These are phyloP conservation scores for Megalurothrips usitatus DNA, from an alignment of 2,888 invertebrate genomes.

Conservation along the genomic window DNA sequence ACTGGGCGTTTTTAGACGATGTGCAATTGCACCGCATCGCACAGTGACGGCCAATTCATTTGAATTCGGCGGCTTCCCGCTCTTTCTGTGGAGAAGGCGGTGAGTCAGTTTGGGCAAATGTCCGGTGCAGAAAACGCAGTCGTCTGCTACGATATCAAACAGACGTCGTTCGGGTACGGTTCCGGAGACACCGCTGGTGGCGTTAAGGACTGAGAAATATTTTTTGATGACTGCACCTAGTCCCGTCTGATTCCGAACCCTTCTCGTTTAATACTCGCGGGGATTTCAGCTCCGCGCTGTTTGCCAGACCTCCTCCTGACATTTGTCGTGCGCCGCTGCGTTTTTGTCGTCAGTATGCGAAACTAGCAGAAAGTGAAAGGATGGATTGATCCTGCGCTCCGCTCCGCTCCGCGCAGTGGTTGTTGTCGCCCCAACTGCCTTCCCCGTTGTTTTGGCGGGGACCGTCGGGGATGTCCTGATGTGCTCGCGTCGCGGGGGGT, in stretches of 20 bases:
- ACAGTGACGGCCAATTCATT: background rate
- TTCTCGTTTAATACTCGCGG: too few relatives aligned
- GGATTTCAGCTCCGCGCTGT: background rate
- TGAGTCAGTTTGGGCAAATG: background rate
- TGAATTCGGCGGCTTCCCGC: background rate
- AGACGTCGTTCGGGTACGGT: background rate
- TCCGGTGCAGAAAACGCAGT: background rate
- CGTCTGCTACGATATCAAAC: background rate
- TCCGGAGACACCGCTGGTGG: background rate
- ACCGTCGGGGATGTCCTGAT: background rate
- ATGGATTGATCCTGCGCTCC: conserved; percentile 4
- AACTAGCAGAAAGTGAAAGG: conserved; percentile 19
- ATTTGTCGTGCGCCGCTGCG: background rate
- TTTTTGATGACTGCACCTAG: background rate
- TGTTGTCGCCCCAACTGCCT: background rate
- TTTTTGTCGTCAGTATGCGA: conserved; percentile 17
- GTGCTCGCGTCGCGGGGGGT: background rate
- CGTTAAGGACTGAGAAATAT: background rate
- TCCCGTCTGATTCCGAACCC: background rate
- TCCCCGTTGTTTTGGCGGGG: background rate
- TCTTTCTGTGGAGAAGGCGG: background rate
- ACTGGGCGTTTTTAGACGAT: too few relatives aligned
- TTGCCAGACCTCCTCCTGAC: background rate
- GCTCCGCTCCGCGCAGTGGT: conserved; percentile 3
- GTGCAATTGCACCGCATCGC: background rate